Base-by-base conservation (phyloP, 2,113 vertebrate species). In the Clupea harengus region DNA sequence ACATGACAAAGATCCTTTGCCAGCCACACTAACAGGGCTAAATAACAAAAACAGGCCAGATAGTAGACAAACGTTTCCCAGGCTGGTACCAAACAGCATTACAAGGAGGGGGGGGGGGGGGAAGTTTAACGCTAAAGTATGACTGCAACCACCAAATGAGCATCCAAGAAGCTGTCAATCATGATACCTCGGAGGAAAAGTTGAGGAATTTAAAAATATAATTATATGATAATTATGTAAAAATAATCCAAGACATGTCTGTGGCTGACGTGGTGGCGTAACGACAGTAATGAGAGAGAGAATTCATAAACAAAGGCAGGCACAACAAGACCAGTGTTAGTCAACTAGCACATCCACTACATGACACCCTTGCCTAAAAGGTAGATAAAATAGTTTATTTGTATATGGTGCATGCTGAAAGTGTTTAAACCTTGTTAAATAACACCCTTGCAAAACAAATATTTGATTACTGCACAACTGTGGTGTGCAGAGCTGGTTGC, bases 251-350 rank as follows among this genome's bases (percentile, higher is more conserved):
- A 82, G 82, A 49, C 49, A 83, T 78, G 5, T 78, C 72, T 78
- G 72, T 32, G 32, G 72, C 72, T 78, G 72, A 72, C 28, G 64
- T 72, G 64, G 64, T 72, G 28, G 28, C 11, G 25, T 17, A 39
- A 78, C 72, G 54, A 32, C 32, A 17, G 72, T 78, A 78, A 39
- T 78, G 72, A 78, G 84, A 60, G 81, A 86, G 85, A 49, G 0
- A 45, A 2, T 15, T 89, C 86, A 64, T 7, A 45, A 52, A 39
- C 87, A 85, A 90, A 86, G 89, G 90, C 83, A 78, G 72, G 72
- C 72, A 78, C 4, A 78, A 78, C 32, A 78, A 39, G 11, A 78
- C 72, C 28, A 15, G 72, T 8, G 72, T 78, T 78, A 78, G 72
- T 78, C 72, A 78, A 78, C 72, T 17, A 39, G 11, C 11, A 39